These are phyloP conservation scores for Girardinichthys multiradiatus DNA, from an alignment of 2,113 vertebrate genomes.

Conservation along the genomic window DNA sequence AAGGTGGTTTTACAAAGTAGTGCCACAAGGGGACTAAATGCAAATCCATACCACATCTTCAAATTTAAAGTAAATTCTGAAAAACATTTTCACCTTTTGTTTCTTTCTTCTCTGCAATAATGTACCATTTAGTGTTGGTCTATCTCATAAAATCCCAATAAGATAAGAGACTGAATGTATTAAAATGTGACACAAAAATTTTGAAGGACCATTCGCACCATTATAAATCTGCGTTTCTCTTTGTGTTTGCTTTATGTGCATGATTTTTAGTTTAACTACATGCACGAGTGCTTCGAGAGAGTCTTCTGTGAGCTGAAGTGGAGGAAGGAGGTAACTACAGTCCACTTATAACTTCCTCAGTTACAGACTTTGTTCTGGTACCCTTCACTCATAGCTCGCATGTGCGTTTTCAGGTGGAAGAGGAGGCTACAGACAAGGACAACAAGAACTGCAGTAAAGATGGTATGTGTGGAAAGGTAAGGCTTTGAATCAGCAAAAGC, in stretches of 20 bases:
- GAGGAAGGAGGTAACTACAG: constrained; percentile 90
- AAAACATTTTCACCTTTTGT: too few species aligned
- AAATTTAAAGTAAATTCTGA: too few species aligned
- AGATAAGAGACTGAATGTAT: background rate
- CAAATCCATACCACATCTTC: too few species aligned
- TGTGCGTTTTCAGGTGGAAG: constrained; percentile 80
- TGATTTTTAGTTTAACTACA: constrained; percentile 92
- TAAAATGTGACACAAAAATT: background rate
- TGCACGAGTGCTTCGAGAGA: constrained; percentile 98
- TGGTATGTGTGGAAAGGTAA: constrained; percentile 90
- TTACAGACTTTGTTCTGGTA: background rate
- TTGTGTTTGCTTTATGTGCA: constrained; percentile 15
- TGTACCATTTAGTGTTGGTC: background rate
- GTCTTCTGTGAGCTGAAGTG: constrained; percentile 98
- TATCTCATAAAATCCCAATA: too few species aligned
- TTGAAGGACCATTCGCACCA: background rate
- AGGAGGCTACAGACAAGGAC: constrained; percentile 85
- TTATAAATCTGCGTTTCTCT: constrained; percentile 21
- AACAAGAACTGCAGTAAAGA: constrained; percentile 88
- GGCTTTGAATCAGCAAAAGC: constrained; percentile 37
- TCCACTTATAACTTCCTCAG: background rate
- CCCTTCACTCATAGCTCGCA: background rate
- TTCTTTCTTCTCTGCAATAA: background rate
- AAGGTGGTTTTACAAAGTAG: background rate
- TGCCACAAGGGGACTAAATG: too few species aligned